These are phyloP conservation scores for Eunapius fragilis DNA, from an alignment of 37 sponge, comb jelly and placozoan genomes.

Conservation along the genomic window DNA sequence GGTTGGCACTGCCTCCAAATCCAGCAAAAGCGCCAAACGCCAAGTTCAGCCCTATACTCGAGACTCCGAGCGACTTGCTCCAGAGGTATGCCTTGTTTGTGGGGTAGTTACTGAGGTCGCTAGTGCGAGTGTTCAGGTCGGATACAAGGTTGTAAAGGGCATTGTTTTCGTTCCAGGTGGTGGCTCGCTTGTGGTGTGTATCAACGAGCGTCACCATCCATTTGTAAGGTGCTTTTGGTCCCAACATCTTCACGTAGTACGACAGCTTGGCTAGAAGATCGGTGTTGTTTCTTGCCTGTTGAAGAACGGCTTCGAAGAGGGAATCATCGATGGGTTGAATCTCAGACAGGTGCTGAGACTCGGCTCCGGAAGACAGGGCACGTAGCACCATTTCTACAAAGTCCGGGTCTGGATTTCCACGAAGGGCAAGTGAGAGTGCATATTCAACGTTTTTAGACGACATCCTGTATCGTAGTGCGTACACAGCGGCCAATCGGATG, in stretches of 20 bases:
- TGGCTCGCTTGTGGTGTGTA: not conserved
- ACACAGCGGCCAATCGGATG: slow-evolving; percentile 34
- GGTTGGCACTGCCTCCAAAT: not conserved
- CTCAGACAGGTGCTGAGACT: not conserved
- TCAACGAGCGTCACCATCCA: not conserved
- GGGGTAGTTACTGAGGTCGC: slow-evolving; percentile 48
- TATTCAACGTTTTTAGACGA: not conserved
- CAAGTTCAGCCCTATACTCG: slow-evolving; percentile 25
- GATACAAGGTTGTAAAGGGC: slow-evolving; percentile 50
- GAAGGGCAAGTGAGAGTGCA: not conserved
- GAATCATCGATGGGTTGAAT: not conserved
- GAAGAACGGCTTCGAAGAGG: not conserved
- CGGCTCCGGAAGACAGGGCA: not conserved
- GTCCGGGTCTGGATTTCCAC: not conserved
- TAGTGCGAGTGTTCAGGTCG: slow-evolving; percentile 17
- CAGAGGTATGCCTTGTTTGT: slow-evolving; percentile 64
- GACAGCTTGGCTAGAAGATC: not conserved
- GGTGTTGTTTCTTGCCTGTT: not conserved
- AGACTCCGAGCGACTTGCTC: slow-evolving; percentile 55
- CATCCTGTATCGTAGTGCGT: slow-evolving; percentile 16
- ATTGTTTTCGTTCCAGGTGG: not conserved
- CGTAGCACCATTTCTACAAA: not conserved
- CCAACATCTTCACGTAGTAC: not conserved
- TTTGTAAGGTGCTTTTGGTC: not conserved
- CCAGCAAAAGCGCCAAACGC: slow-evolving; percentile 69